Evolutionary conservation across 92 coral and sea anemone species (phyloP), one percentile per base, ranked within the genome.

Genomic region (Palythoa grandiflora): DNA sequence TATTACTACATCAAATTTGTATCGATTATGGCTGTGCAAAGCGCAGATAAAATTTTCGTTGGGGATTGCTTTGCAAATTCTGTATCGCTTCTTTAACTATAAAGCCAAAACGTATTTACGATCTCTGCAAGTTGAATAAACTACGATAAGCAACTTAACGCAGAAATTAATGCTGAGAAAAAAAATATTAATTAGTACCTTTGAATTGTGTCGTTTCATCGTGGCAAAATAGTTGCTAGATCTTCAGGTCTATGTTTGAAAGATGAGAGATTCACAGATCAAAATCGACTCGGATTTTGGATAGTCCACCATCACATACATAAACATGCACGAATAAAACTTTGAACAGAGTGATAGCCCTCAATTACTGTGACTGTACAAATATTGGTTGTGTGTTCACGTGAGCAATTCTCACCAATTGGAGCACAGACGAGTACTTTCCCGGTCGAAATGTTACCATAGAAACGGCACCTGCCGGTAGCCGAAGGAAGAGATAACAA

Each of bases 271-370:
- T 57, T 60, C 44, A 38, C 28, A n/a, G 38, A 51, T 19, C 52
- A 79, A 61, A 54, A 61, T 39, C 17, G 61, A 55, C 9, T 55
- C 17, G 15, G 17, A 10, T 35, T 12, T 15, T 19, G 2, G 47
- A 53, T 36, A 57, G 50, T 7, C 35, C 59, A 50, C 39, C 63
- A 75, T 75, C 39, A 75, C 63, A 75, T 48, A 21, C 39, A 38
- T 9, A 35, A 79, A 79, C 59, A 79, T 79, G 54, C 37, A 47
- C 10, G 73, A 79, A 79, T 19, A 39, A 38, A 61, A 79, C 14
- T 79, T 60, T 79, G 57, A 79, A 79, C 61, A 37, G 48, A 53
- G 73, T 39, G n/a, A 61, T 47, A 39, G 73, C 39, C 84, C n/a
- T 37, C 13, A 57, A 79, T 60, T 55, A 1, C 53, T 55, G 84